These are phyloP conservation scores for Gasteruption jaculator DNA, from an alignment of 2,888 invertebrate genomes.

Conservation along the genomic window DNA sequence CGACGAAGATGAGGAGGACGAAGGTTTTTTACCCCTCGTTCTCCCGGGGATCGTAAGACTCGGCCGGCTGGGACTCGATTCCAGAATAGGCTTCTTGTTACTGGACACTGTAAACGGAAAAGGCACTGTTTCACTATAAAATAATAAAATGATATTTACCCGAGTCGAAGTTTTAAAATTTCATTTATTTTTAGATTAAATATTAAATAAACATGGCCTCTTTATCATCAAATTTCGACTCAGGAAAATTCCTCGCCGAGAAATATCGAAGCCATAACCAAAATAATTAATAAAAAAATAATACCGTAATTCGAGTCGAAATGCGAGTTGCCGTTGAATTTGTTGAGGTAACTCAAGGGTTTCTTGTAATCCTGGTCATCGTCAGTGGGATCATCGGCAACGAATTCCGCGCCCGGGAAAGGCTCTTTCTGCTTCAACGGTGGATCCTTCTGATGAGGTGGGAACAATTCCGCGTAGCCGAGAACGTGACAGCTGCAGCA, in stretches of 20 bases:
- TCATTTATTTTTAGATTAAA: too few species aligned
- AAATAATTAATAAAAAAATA: too few species aligned
- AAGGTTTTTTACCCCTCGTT: slow-evolving; percentile 40
- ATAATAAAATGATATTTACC: too few species aligned
- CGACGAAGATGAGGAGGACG: slow-evolving; percentile 15
- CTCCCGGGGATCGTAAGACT: slow-evolving; percentile 29
- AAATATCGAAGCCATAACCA: too few species aligned
- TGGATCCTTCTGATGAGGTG: slow-evolving; percentile 58
- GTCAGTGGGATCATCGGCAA: slow-evolving; percentile 32
- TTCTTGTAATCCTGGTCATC: slow-evolving; percentile 27
- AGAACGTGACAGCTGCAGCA: slow-evolving; percentile 80
- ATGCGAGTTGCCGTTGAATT: slow-evolving; percentile 23
- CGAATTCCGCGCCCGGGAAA: slow-evolving; percentile 58
- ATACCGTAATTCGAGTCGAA: slow-evolving; percentile 32
- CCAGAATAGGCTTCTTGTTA: slow-evolving; percentile 30
- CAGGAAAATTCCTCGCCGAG: too few species aligned
- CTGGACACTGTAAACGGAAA: slow-evolving; percentile 22
- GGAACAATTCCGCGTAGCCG: slow-evolving; percentile 68
- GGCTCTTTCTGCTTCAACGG: slow-evolving; percentile 55
- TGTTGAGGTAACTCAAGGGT: slow-evolving; percentile 30
- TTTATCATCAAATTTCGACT: too few species aligned
- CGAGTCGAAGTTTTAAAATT: too few species aligned
- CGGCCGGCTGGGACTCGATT: slow-evolving; percentile 32
- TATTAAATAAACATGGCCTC: too few species aligned
- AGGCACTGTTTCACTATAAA: not conserved